Evolutionary conservation across 2,888 invertebrate species (phyloP).

Genomic region (Stenolophus ochropezus): DNA sequence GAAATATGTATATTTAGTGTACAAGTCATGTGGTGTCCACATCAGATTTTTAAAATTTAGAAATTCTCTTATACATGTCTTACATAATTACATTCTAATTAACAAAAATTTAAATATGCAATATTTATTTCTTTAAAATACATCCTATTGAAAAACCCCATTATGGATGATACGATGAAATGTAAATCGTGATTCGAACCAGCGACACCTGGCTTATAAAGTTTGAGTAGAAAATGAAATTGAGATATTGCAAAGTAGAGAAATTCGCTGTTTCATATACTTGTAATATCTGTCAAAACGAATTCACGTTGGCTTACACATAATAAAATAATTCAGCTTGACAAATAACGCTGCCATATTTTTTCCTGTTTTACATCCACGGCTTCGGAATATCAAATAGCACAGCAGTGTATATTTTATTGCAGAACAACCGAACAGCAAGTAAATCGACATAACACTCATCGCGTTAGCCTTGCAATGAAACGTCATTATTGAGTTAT

Average conservation of each 20-base stretch:
- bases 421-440: not conserved
- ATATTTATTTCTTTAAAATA: too few relatives aligned
- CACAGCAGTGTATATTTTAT: not conserved
- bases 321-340: constrained; percentile 17
- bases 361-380: constrained; percentile 10
- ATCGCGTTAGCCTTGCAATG: constrained; percentile 30
- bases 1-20: too few relatives aligned
- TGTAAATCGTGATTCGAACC: too few relatives aligned
- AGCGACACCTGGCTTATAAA: too few relatives aligned
- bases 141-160: too few relatives aligned
- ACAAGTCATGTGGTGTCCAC: too few relatives aligned
- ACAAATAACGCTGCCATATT: constrained; percentile 14
- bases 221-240: not conserved
- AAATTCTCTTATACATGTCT: too few relatives aligned
- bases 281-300: constrained; percentile 16
- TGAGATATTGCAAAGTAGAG: not conserved
- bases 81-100: too few relatives aligned
- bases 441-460: constrained; percentile 33
- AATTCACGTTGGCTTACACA: constrained; percentile 1
- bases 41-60: too few relatives aligned
- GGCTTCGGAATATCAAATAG: constrained; percentile 18
- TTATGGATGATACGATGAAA: too few relatives aligned
- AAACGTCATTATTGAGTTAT: constrained; percentile 38
- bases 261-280: not conserved
- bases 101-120: too few relatives aligned